Evolutionary conservation across 2,113 vertebrate species (phyloP), one percentile per base, ranked within the genome.

Genomic region (Pardalotus punctatus): DNA sequence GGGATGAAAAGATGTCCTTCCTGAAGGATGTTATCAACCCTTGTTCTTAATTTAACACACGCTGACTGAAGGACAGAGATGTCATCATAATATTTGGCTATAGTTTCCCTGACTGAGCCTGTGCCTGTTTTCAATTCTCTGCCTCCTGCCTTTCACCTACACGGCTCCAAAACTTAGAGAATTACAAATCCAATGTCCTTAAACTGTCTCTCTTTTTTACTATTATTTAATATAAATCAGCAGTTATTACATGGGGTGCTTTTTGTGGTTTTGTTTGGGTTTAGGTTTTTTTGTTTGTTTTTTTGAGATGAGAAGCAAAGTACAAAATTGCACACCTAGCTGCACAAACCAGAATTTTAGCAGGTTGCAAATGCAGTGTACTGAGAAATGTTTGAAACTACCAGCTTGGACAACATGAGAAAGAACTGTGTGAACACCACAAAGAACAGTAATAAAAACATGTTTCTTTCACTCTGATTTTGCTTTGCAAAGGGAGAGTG

Each of bases 1-100:
- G 94, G 94, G 97, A 93, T 33, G 56, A 61, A 78, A 48, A 48
- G 17, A 82, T 6, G 84, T 81, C 90, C 92, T 95, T 94, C 48
- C 36, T 94, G 86, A 98, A 98, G 96, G 97, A 92, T 61, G 1
- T 70, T 96, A 67, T 88, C 58, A 71, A 47, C n/a, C 16, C 5
- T 81, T 70, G 50, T 67, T 97, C 69, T 76, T 94, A 93, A 95
- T 94, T 90, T 90, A 96, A 96, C 91, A 74, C 74, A 62, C 19
- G 51, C 79, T 96, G 91, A 80, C 81, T 74, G 71, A 82, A 95
- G 53, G 83, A 78, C 47, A 36, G 72, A 51, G 73, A 14, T 45
- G 53, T 71, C 82, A 57, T 71, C 60, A 19, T 33, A 67, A 79
- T 73, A 81, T 60, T 90, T 91, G 65, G n/a, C 57, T 91, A 31